Evolutionary conservation across 2,113 vertebrate genomes (phyloP).

Genomic region (Himantopus leucocephalus): DNA sequence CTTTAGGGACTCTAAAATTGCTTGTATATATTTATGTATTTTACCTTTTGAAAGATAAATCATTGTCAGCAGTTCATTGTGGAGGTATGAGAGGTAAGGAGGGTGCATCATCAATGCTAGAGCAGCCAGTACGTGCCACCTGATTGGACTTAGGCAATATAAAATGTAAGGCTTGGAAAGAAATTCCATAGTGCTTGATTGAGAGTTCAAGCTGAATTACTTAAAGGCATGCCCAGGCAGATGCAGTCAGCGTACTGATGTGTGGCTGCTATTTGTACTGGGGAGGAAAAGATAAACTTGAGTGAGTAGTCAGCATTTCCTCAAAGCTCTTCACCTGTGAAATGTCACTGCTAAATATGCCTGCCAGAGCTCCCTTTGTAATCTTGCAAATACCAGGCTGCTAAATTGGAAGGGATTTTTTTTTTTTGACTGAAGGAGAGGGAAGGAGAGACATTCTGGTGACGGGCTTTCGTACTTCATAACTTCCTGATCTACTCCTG

Average conservation of each 20-base stretch:
- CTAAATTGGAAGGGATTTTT: background rate
- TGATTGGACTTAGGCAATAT: background rate
- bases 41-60: background rate
- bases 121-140: background rate
- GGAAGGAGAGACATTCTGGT: background rate
- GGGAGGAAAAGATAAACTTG: background rate
- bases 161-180: background rate
- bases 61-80: background rate
- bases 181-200: background rate
- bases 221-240: background rate
- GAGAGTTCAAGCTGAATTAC: background rate
- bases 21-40: background rate
- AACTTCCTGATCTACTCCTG: background rate
- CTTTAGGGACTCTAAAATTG: background rate
- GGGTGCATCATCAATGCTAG: background rate
- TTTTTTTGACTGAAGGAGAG: background rate
- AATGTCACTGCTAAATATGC: constrained; percentile 10
- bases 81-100: background rate
- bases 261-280: background rate
- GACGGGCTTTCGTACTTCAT: background rate
- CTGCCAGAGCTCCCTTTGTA: background rate
- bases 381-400: background rate
- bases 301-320: background rate
- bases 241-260: background rate
- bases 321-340: constrained; percentile 14